phyloP scores from a whole-genome alignment of 2,797 vertebrate genomes.

The Gallinago stenura region DNA sequence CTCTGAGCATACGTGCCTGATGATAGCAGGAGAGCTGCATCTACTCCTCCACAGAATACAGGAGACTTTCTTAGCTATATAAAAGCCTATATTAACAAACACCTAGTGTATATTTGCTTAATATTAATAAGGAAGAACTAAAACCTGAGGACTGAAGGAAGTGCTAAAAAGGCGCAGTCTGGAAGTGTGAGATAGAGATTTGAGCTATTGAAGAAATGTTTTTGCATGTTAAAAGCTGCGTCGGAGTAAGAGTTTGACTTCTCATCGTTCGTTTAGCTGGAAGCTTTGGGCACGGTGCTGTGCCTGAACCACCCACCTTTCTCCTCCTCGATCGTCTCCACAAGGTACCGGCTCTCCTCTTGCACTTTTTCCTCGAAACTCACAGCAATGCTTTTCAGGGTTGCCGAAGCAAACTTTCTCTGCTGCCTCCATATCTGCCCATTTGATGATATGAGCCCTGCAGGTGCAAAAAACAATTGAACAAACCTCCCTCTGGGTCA shows the following conservation, averaged over 20 bases:
- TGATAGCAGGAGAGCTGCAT: neutral
- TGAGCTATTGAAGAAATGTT: neutral
- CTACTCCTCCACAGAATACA: neutral
- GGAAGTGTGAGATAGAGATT: neutral
- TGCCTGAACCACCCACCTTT: slow-evolving; percentile 65
- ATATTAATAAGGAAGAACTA: neutral
- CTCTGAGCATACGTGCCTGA: neutral
- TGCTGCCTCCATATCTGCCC: slow-evolving; percentile 81
- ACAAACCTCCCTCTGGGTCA: neutral
- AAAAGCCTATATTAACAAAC: neutral
- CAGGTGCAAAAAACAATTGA: neutral
- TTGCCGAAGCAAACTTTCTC: slow-evolving; percentile 78
- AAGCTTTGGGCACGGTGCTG: neutral
- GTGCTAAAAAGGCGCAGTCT: neutral
- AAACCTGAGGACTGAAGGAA: neutral
- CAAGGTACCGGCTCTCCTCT: slow-evolving; percentile 76
- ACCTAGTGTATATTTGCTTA: neutral
- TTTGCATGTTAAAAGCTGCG: neutral
- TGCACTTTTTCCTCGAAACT: slow-evolving; percentile 78
- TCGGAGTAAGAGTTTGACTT: neutral
- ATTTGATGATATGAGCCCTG: slow-evolving; percentile 73
- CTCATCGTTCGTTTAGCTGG: neutral
- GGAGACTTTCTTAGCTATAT: neutral
- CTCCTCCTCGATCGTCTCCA: slow-evolving; percentile 65
- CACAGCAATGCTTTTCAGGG: slow-evolving; percentile 78